Base-by-base conservation (phyloP, 2,797 vertebrate species). In the Microchirus variegatus region DNA sequence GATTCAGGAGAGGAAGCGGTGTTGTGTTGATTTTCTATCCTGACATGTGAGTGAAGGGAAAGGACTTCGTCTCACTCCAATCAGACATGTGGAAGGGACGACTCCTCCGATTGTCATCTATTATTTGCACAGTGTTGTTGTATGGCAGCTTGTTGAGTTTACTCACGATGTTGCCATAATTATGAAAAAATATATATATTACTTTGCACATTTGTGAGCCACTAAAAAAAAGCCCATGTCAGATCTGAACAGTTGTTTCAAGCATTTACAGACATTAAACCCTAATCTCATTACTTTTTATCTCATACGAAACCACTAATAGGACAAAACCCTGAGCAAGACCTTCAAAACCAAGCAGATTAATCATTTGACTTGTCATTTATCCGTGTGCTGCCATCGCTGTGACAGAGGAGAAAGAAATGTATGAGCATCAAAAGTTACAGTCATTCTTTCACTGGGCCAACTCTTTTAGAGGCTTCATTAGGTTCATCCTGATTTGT, bases 1-100 rank as follows among this genome's bases (percentile, higher is more conserved):
- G 66, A 79, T 65, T 76, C 46, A 55, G 62, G 38, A 40, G 56
- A 66, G 53, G 31, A 53, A 51, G 63, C 62, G 22, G 36, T 63
- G 46, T 54, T 59, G 71, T 67, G 65, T 56, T 80, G 67, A 63
- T 66, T 51, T 60, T 58, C 46, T 50, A 48, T 13, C 11, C 13
- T 9, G 35, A 12, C 16, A 42, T 15, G 5, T 11, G 5, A 47
- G 54, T 18, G 26, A 52, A 53, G 60, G 5, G 19, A 10, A 45
- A 57, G 14, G 54, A 11, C 15, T 38, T 52, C 35, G 19, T 54
- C 41, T 14, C 5, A 17, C 37, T 49, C 17, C 35, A 40, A 66
- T 58, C 40, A 66, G 4, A 56, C 64, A 48, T 40, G 17, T 19
- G 14, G 11, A 59, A 18, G 52, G 52, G 14, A 26, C 18, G 31